Evolutionary conservation across 2,888 invertebrate species (phyloP), one percentile per base, ranked within the genome.

Genomic region (Drosophila ustulata): DNA sequence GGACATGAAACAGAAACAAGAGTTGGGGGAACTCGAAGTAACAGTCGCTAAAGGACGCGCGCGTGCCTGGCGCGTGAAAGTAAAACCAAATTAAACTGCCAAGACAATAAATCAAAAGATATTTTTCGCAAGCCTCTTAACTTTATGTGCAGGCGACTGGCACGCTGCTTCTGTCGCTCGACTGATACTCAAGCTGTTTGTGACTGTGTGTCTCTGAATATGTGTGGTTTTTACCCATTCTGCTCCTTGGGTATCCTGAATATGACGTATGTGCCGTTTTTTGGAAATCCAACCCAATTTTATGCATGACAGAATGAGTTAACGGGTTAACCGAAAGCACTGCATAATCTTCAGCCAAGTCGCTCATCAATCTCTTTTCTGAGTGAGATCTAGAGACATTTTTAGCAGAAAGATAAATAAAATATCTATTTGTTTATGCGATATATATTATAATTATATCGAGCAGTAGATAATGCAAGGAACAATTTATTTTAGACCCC

Each of bases 61-160:
- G 70, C 68, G 75, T 71, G 66, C 79, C 50, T 71, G 46, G 51
- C 69, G 66, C 82, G 73, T 66, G 55, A 69, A 69, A 75, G 73
- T 57, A 47, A 74, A 66, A 61, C 59, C 70, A 85, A 81, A 83
- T 88, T 88, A 76, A 88, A 87, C 82, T 75, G 73, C 57, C 72
- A 77, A 50, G 68, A 74, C 88, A 69, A 85, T 83, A 88, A 83
- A 83, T 83, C 86, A 83, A 88, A 72, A 75, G 74, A 67, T 67
- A 73, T 75, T 61, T 72, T 18, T 55, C 28, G 46, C 50, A 72
- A 72, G 46, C 59, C 28, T 53, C 64, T 75, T 67, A 75, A 34
- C 78, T 66, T 72, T 63, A 46, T 64, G 43, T 55, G 73, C 32
- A 43, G 32, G 9, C 13, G 11, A 37, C 34, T 18, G n/a, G n/a